Evolutionary conservation across 2,113 vertebrate species (phyloP).

Genomic region (Sylvicapra grimmia): DNA sequence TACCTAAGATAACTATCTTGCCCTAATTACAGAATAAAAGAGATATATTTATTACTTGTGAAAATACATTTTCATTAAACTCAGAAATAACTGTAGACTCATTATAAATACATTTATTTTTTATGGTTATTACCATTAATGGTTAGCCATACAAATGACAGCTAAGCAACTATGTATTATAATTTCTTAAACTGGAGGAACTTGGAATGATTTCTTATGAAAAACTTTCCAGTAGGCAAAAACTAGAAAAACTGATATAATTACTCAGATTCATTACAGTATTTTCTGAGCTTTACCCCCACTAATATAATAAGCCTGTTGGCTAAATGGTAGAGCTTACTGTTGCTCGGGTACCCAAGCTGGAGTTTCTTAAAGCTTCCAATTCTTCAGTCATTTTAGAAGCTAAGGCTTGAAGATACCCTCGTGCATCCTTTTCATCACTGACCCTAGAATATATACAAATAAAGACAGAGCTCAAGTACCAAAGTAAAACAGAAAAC

Average conservation of each 20-base stretch:
- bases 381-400: slow-evolving; percentile 99
- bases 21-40: neutral
- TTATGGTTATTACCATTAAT: neutral
- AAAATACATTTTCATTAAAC: slow-evolving; percentile 35
- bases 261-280: neutral
- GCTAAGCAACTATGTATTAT: neutral
- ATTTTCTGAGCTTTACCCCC: neutral
- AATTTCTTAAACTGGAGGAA: slow-evolving; percentile 25
- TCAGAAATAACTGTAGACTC: neutral
- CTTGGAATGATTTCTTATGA: neutral
- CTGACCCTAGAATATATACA: slow-evolving; percentile 87
- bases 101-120: neutral
- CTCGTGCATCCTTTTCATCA: slow-evolving; percentile 97
- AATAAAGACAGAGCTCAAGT: slow-evolving; percentile 1
- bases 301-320: neutral
- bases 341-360: slow-evolving; percentile 92
- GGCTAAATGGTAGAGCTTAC: slow-evolving; percentile 75
- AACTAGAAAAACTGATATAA: neutral
- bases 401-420: slow-evolving; percentile 97
- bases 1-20: neutral
- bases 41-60: neutral
- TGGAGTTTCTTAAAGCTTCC: slow-evolving; percentile 94
- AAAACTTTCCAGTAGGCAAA: neutral
- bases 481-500: neutral
- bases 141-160: neutral